phyloP scores from a whole-genome alignment of 2,888 invertebrate species.

The Sphecodes monilicornis region DNA sequence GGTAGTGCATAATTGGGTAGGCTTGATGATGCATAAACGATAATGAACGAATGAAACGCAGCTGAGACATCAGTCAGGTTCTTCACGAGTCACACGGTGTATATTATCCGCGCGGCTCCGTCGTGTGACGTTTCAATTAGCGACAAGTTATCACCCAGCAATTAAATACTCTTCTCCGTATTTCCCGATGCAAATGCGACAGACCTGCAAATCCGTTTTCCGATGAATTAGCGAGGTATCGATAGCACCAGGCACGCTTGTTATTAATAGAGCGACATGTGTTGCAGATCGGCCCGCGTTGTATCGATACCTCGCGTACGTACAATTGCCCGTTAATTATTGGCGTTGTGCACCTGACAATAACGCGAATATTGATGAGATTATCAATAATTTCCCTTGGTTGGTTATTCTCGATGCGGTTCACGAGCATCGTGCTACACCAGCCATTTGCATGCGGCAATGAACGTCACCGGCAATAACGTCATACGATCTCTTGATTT shows the following conservation, averaged over 20 bases:
- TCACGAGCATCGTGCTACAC: constrained; percentile 30
- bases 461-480: constrained; percentile 40
- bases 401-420: constrained; percentile 40
- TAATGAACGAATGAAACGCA: not conserved
- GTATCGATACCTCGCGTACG: constrained; percentile 77
- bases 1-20: not conserved
- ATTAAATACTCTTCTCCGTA: constrained; percentile 13
- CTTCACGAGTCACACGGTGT: not conserved
- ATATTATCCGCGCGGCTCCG: not conserved
- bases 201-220: constrained; percentile 53
- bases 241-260: constrained; percentile 70
- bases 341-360: constrained; percentile 76
- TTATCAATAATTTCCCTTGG: constrained; percentile 81
- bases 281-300: constrained; percentile 65
- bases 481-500: not conserved
- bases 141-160: constrained; percentile 5
- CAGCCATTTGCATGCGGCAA: constrained; percentile 30
- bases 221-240: constrained; percentile 73
- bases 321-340: constrained; percentile 82
- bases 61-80: not conserved
- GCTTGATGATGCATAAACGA: not conserved
- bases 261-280: constrained; percentile 76
- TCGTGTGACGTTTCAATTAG: not conserved
- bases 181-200: constrained; percentile 23
- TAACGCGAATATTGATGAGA: constrained; percentile 82